Evolutionary conservation across 1,140 invertebrate genomes (phyloP).

Genomic region (Phortica variegata): DNA sequence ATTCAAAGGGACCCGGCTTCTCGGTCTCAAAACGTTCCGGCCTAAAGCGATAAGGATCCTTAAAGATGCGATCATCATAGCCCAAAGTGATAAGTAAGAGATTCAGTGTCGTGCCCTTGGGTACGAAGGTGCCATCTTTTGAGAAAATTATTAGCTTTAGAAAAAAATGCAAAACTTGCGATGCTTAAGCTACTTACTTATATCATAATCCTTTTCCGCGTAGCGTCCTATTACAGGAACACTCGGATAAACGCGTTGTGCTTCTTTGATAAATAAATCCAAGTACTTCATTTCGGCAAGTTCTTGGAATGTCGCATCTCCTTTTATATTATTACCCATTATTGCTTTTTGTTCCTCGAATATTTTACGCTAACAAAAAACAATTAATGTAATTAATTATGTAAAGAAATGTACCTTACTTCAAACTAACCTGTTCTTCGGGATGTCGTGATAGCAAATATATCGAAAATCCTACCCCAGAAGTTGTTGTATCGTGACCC

Average conservation of each 20-base stretch:
- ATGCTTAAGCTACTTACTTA: conserved; percentile 22
- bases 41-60: conserved; percentile 72
- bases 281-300: conserved; percentile 67
- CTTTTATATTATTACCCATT: conserved; percentile 56
- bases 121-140: conserved; percentile 34
- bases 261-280: conserved; percentile 67
- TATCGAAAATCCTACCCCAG: conserved; percentile 48
- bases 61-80: conserved; percentile 59
- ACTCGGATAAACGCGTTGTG: conserved; percentile 66
- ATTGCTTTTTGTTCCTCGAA: conserved; percentile 59
- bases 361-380: conserved; percentile 56
- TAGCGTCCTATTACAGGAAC: conserved; percentile 67
- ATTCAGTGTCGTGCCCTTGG: conserved; percentile 32
- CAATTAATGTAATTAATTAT: background rate
- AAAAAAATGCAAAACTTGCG: background rate
- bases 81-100: conserved; percentile 30
- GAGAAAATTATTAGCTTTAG: background rate
- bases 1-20: conserved; percentile 59
- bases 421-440: conserved; percentile 41
- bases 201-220: conserved; percentile 36
- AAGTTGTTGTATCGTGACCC: conserved; percentile 58
- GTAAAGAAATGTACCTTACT: background rate
- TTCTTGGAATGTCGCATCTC: conserved; percentile 61
- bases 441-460: conserved; percentile 46
- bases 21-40: conserved; percentile 71